These are phyloP conservation scores for Eptatretus burgeri DNA, from an alignment of 2,113 vertebrate species.

Conservation along the genomic window DNA sequence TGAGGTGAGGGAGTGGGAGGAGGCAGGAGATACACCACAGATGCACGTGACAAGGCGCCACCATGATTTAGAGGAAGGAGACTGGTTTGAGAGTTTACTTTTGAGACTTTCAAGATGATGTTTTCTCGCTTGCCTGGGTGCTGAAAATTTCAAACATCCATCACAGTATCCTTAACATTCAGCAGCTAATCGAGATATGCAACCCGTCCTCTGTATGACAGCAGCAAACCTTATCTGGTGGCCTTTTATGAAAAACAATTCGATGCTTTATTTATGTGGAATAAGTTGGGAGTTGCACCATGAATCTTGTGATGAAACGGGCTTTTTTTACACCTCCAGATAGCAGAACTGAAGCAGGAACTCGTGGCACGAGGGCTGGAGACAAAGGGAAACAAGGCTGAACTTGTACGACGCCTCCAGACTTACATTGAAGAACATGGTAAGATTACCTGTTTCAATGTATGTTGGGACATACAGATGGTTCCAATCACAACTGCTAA, in stretches of 20 bases:
- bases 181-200: background rate
- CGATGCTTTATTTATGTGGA: background rate
- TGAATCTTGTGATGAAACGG: background rate
- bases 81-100: too few species aligned
- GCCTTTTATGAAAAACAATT: background rate
- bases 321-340: constrained; percentile 16
- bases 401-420: constrained; percentile 48
- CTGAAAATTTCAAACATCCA: background rate
- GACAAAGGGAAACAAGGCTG: constrained; percentile 58
- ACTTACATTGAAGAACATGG: constrained; percentile 56
- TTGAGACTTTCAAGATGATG: too few species aligned
- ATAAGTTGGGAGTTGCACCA: background rate
- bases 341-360: constrained; percentile 60
- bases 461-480: too few species aligned
- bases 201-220: background rate
- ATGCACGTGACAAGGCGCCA: too few species aligned
- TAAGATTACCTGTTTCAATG: constrained; percentile 10
- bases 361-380: constrained; percentile 50
- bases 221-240: background rate
- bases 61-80: too few species aligned
- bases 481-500: too few species aligned
- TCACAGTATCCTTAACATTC: background rate
- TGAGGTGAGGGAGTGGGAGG: too few species aligned
- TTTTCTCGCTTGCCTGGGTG: too few species aligned
- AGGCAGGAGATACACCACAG: too few species aligned